phyloP scores from a whole-genome alignment of 1,140 invertebrate genomes.

The Drosophila pachea region DNA sequence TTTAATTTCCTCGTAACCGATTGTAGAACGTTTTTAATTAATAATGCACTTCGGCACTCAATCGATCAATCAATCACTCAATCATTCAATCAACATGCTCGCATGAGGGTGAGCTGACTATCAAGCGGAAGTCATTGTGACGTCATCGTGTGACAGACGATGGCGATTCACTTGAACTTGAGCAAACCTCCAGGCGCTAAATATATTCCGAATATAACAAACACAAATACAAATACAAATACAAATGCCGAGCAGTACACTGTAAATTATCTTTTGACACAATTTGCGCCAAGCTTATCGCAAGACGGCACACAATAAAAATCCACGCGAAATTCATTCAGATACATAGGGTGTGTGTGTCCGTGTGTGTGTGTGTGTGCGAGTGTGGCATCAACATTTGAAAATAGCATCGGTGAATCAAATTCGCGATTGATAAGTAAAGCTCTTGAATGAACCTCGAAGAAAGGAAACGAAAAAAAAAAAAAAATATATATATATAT shows the following conservation, averaged over 20 bases:
- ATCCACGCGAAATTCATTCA: slow-evolving; percentile 17
- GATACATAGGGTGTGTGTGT: neutral
- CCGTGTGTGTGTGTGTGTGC: neutral
- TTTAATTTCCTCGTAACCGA: slow-evolving; percentile 51
- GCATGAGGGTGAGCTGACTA: slow-evolving; percentile 12
- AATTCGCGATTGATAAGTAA: slow-evolving; percentile 46
- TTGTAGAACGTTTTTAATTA: slow-evolving; percentile 52
- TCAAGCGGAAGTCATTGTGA: slow-evolving; percentile 35
- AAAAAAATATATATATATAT: neutral
- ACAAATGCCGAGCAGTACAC: neutral
- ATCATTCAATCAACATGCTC: neutral
- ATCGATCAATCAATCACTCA: slow-evolving; percentile 18
- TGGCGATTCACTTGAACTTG: slow-evolving; percentile 22
- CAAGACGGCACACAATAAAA: slow-evolving; percentile 20
- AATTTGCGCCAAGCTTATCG: slow-evolving; percentile 61
- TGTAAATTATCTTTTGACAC: slow-evolving; percentile 64
- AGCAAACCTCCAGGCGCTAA: slow-evolving; percentile 25
- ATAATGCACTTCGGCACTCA: slow-evolving; percentile 35
- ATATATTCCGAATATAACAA: slow-evolving; percentile 23
- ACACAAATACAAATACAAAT: slow-evolving; percentile 22
- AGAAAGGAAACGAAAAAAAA: too few species aligned
- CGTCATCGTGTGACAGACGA: slow-evolving; percentile 23
- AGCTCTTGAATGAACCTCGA: slow-evolving; percentile 3
- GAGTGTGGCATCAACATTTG: slow-evolving; percentile 55
- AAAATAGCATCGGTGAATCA: slow-evolving; percentile 67